Evolutionary conservation across 1,140 invertebrate species (phyloP).

Genomic region (fruit fly (Drosophila melanogaster)): DNA sequence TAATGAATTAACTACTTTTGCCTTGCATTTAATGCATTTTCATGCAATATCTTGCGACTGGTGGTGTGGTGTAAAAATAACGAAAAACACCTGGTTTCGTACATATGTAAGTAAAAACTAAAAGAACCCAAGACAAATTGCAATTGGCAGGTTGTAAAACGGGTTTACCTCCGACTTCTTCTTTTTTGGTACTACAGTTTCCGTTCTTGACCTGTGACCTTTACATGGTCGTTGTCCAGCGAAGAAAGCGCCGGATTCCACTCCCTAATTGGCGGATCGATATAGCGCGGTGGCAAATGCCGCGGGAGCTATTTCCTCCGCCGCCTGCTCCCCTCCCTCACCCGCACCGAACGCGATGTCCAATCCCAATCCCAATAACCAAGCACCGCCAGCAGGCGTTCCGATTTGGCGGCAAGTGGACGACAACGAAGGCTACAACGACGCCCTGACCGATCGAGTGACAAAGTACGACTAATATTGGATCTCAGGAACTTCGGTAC

Average conservation of each 20-base stretch:
- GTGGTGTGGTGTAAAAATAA: not conserved
- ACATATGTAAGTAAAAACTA: not conserved
- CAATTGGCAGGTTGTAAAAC: slow-evolving; percentile 59
- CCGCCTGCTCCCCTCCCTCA: slow-evolving; percentile 1
- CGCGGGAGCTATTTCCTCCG: not conserved
- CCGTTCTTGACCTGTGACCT: slow-evolving; percentile 58
- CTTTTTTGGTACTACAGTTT: slow-evolving; percentile 51
- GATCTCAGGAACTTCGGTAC: slow-evolving; percentile 42
- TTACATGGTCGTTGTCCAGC: slow-evolving; percentile 51
- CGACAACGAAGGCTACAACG: not conserved
- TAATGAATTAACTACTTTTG: not conserved
- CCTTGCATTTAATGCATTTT: not conserved
- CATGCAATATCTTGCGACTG: not conserved
- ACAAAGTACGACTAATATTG: slow-evolving; percentile 48
- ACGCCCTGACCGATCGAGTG: slow-evolving; percentile 58
- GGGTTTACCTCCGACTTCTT: slow-evolving; percentile 65
- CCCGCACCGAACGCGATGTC: not conserved
- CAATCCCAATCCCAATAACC: not conserved
- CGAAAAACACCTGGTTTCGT: not conserved
- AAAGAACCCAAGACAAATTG: slow-evolving; percentile 31
- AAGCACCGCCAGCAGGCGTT: not conserved
- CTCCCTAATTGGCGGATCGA: slow-evolving; percentile 3
- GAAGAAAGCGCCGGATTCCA: slow-evolving; percentile 7
- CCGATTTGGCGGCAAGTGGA: slow-evolving; percentile 52
- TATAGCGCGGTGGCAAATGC: not conserved